Evolutionary conservation across 1,140 invertebrate genomes (phyloP), one percentile per base, ranked within the genome.

Genomic region (Episyrphus balteatus): DNA sequence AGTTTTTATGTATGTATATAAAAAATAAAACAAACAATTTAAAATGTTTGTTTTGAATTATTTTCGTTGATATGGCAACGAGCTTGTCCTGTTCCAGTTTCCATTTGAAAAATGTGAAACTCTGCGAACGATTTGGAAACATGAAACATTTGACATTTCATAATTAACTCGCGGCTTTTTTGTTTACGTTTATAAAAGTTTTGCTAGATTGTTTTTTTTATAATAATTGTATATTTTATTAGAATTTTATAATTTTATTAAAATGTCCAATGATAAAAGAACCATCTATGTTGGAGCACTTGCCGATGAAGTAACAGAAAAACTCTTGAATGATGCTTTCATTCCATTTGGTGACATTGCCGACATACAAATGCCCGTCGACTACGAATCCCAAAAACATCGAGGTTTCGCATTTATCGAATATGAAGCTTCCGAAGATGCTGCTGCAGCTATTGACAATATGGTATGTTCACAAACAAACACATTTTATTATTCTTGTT

Each of bases 341-440:
- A 91, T 98, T 55, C 92, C 95, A 13, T 99, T 99, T 73, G 96
- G 96, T 12, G 96, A 99, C 66, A 85, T 99, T 42, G 79, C 93
- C 32, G 94, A 98, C 70, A 85, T 99, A 21, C 92, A 98, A 72
- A 94, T 99, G 65, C 96, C 96, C 30, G 71, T 99, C 18, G 95
- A 99, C 75, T 99, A 98, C 78, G 92, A 98, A 71, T 91, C 85
- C 48, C 91, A 97, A 68, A 95, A 95, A 62, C 93, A 98, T 63
- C 77, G 93, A 68, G 94, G 94, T 37, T 98, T 98, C 75, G 92
- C 92, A 2, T 99, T 99, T 70, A 85, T 99, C 55, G 96, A 99
- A 73, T 99, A 95, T 75, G 96, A 99, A 75, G 77, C 78, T 51
- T 78, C 82, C 9, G 86, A 93, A 76, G 95, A 98, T 83, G 94